Evolutionary conservation across 2,113 vertebrate genomes (phyloP).

Genomic region (Poeciliopsis turrubarensis): DNA sequence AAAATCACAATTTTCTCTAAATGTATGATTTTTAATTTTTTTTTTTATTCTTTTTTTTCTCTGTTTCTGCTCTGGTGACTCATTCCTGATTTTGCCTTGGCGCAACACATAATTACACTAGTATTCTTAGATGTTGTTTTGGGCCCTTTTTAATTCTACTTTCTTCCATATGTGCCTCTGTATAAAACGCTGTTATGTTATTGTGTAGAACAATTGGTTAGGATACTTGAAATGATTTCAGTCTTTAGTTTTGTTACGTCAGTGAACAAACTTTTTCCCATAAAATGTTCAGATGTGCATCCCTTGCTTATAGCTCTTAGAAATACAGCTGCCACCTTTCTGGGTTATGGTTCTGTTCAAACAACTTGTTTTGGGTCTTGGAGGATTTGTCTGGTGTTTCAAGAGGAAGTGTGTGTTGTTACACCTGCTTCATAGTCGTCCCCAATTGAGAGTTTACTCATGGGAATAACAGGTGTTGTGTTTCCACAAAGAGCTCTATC

Average conservation of each 20-base stretch:
- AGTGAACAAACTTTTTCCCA: slow-evolving; percentile 5
- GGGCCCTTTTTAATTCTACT: slow-evolving; percentile 11
- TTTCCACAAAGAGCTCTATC: slow-evolving; percentile 49
- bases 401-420: slow-evolving; percentile 31
- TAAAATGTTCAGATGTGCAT: slow-evolving; percentile 19
- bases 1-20: too few relatives aligned
- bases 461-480: slow-evolving; percentile 53
- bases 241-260: slow-evolving; percentile 16
- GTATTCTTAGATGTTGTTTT: slow-evolving; percentile 33
- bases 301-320: slow-evolving; percentile 19
- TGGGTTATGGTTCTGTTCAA: slow-evolving; percentile 30
- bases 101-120: slow-evolving; percentile 6
- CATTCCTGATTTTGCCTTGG: too few relatives aligned
- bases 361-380: slow-evolving; percentile 20
- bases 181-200: slow-evolving; percentile 17
- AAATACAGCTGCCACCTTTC: slow-evolving; percentile 20
- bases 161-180: slow-evolving; percentile 9
- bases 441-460: slow-evolving; percentile 34
- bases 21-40: too few relatives aligned
- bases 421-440: slow-evolving; percentile 62
- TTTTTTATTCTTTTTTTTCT: too few relatives aligned
- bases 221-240: too few relatives aligned
- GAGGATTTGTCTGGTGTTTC: slow-evolving; percentile 15
- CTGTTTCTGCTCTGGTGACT: too few relatives aligned
- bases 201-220: slow-evolving; percentile 15